phyloP scores from a whole-genome alignment of 2,797 vertebrate genomes.

The Poecilia picta region DNA sequence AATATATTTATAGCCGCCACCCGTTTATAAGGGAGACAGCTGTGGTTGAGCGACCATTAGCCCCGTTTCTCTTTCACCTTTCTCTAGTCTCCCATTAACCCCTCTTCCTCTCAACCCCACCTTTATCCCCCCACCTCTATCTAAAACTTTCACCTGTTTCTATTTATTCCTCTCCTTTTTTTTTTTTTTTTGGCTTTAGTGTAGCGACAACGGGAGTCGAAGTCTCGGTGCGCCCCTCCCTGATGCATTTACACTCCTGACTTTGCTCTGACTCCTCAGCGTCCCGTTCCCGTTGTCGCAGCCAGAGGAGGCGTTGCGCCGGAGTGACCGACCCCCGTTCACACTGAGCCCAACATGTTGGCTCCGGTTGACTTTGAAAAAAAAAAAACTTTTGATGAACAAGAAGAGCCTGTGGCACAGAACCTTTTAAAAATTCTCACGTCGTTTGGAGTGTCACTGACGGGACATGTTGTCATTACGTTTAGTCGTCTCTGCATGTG shows the following conservation, averaged over 20 bases:
- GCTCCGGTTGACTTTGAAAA: slow-evolving; percentile 58
- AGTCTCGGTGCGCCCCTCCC: too few relatives aligned
- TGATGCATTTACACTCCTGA: background rate
- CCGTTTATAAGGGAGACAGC: slow-evolving; percentile 56
- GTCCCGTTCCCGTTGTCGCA: slow-evolving; percentile 21
- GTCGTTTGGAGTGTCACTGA: slow-evolving; percentile 38
- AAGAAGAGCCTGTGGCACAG: slow-evolving; percentile 15
- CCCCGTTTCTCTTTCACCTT: slow-evolving; percentile 4
- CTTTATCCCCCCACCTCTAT: background rate
- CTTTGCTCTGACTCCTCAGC: slow-evolving; percentile 18
- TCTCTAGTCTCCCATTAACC: slow-evolving; percentile 34
- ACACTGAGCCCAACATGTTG: slow-evolving; percentile 2
- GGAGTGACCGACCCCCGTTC: slow-evolving; percentile 50
- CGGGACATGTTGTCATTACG: slow-evolving; percentile 20
- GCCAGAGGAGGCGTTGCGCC: slow-evolving; percentile 33
- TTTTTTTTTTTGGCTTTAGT: background rate
- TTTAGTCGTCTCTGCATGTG: background rate
- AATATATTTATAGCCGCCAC: slow-evolving; percentile 72
- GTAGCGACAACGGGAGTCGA: too few relatives aligned
- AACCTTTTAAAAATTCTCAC: slow-evolving; percentile 36
- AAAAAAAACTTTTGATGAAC: slow-evolving; percentile 62
- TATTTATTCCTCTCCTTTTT: slow-evolving; percentile 17
- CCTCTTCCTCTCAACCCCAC: slow-evolving; percentile 4
- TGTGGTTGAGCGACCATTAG: slow-evolving; percentile 42
- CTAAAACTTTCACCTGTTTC: slow-evolving; percentile 1